Base-by-base conservation (phyloP, 2,797 vertebrate species). In the Xerus rutilus region DNA sequence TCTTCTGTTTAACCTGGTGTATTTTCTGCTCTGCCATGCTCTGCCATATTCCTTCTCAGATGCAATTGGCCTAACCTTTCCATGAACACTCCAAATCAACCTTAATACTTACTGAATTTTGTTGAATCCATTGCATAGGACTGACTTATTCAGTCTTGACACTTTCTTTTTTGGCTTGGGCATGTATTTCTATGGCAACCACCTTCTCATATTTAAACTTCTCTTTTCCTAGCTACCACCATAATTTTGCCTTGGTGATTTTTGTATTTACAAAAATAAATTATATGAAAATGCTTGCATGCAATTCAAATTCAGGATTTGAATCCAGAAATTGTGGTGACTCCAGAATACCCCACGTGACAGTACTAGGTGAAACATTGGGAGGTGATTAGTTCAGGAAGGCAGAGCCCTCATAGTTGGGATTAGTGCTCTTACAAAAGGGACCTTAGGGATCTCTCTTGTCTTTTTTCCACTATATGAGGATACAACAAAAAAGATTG, bases 141-240 rank as follows among this genome's bases (percentile, higher is more conserved):
- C 65, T 30, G 14, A 57, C 12, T 49, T 28, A 47, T 89, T 15
- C 30, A 45, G n/a, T 43, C 92, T 70, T 15, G 7, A 64, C 49
- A 23, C 8, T 54, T 67, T 77, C 54, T 49, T 8, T 67, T 65
- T 17, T 84, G 15, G 47, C 20, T 43, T 47, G 7, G 59, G n/a
- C 47, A 76, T 87, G 39, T 32, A 72, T 84, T 95, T 85, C 28
- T 79, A 69, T 67, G 13, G 57, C 82, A 92, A 47, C 17, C 15
- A 79, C 70, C 62, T 89, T 21, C 43, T 57, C 47, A 54, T 77
- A 69, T 83, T 90, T 86, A 90, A 69, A 57, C 35, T 94, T 88
- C 43, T 47, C 54, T 85, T 54, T 86, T 62, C 18, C 45, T 28
- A 67, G 77, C 13, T 67, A 9, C 67, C 47, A 85, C 12, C 20